Conservation (phyloP, 1,140 invertebrate species). For the Drosophila seguyi region DNA sequence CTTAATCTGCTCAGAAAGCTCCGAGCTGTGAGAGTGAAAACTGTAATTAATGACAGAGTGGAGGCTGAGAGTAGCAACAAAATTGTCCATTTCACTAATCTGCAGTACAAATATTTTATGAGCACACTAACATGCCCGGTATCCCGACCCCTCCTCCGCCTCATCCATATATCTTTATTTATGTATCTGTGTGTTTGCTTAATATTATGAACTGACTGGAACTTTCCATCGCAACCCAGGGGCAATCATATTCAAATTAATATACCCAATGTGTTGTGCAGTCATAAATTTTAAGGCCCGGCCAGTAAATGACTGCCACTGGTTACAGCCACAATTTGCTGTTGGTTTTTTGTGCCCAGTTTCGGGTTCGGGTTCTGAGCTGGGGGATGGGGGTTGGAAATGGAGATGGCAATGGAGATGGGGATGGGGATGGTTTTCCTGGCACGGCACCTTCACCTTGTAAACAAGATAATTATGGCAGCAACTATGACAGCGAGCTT, state of each 20-base stretch:
- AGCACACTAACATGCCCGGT: conserved; percentile 46
- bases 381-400: not conserved
- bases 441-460: conserved; percentile 74
- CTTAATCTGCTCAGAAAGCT: conserved; percentile 37
- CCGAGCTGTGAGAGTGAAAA: conserved; percentile 56
- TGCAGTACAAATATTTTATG: conserved; percentile 78
- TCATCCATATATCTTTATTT: conserved; percentile 14
- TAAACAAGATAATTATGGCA: conserved; percentile 84
- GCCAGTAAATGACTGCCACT: conserved; percentile 49
- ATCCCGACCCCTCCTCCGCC: not conserved
- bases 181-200: conserved; percentile 51
- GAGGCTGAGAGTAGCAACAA: conserved; percentile 36
- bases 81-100: conserved; percentile 80
- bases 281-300: conserved; percentile 74
- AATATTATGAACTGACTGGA: conserved; percentile 71
- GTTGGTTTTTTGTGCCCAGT: conserved; percentile 28
- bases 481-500: conserved; percentile 82
- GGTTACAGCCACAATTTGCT: conserved; percentile 37
- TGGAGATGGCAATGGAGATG: conserved; percentile 1
- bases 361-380: not conserved
- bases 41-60: conserved; percentile 71
- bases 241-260: conserved; percentile 83
- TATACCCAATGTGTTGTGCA: conserved; percentile 82
- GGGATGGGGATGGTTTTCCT: conserved; percentile 11
- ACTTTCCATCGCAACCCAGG: conserved; percentile 47